Conservation (phyloP, 2,113 vertebrate species). For the Mesoclemmys tuberculata region DNA sequence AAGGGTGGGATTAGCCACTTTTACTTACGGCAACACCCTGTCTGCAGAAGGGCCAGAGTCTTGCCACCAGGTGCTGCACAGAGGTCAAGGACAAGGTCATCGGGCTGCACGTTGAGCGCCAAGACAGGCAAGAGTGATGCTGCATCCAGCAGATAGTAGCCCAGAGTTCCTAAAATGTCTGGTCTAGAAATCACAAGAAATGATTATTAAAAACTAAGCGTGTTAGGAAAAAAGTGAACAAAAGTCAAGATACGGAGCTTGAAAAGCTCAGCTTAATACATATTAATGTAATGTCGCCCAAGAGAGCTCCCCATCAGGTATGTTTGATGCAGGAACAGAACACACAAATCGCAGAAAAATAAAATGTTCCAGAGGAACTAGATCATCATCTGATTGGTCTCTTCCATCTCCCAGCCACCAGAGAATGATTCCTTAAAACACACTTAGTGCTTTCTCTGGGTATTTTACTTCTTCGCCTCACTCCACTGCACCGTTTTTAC, state of each 20-base stretch:
- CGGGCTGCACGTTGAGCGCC: constrained; percentile 83
- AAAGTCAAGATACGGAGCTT: rapidly evolving
- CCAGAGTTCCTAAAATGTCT: constrained; percentile 78
- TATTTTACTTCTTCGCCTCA: not conserved
- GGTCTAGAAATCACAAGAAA: constrained; percentile 76
- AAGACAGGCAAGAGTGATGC: constrained; percentile 93
- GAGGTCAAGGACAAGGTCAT: constrained; percentile 89
- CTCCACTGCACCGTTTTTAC: not conserved
- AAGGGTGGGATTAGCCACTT: not conserved
- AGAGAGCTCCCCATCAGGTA: rapidly evolving
- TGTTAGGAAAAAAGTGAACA: not conserved
- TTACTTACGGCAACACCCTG: constrained; percentile 84
- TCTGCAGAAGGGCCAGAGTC: constrained; percentile 90
- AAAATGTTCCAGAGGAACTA: not conserved
- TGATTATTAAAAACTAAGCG: rapidly evolving
- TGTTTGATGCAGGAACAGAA: not conserved
- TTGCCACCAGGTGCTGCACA: constrained; percentile 97
- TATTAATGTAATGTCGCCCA: rapidly evolving
- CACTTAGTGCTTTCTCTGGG: too few relatives aligned
- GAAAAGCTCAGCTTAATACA: not conserved
- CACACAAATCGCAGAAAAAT: not conserved
- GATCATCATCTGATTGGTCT: too few relatives aligned
- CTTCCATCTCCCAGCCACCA: not conserved
- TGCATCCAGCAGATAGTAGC: constrained; percentile 94
- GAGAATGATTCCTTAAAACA: not conserved